A percentile compares a stretch with the other conserved stretches of the same genome.
phyloP scores from a whole-genome alignment of 2,797 vertebrate genomes.

The Tachyglossus aculeatus region DNA sequence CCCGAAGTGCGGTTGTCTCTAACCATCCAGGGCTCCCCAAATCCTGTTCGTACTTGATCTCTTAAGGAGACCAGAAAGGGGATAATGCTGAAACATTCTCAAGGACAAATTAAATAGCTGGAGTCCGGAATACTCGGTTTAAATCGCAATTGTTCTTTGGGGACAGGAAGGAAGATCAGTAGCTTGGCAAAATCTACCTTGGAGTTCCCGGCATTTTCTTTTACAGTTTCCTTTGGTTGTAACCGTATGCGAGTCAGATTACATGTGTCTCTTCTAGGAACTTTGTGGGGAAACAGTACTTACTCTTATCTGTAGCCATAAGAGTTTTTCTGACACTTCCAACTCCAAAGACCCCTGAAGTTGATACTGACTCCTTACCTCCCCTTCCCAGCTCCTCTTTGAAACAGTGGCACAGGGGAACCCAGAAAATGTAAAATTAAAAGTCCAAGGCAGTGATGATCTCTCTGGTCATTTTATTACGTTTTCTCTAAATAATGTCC shows the following conservation, averaged over 20 bases:
- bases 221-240: background rate
- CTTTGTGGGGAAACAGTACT: background rate
- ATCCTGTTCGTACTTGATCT: background rate
- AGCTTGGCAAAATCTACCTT: conserved; percentile 2
- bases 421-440: no score
- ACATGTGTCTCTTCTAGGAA: conserved; percentile 1
- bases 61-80: conserved; percentile 4
- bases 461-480: no score
- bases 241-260: conserved; percentile 15
- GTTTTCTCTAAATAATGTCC: no score
- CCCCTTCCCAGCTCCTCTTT: background rate
- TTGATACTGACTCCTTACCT: background rate
- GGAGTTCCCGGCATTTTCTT: no score
- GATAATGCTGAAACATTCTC: background rate
- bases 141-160: no score
- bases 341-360: conserved; percentile 12
- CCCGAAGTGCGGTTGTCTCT: background rate
- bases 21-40: background rate
- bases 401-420: background rate
- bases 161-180: background rate
- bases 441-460: no score
- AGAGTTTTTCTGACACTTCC: conserved; percentile 3
- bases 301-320: conserved; percentile 15
- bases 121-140: no score
- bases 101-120: no score